A percentile compares a stretch with the other conserved stretches of the same genome.
Evolutionary conservation across 2,888 invertebrate species (phyloP).

Genomic region (Drosophila prolongata): DNA sequence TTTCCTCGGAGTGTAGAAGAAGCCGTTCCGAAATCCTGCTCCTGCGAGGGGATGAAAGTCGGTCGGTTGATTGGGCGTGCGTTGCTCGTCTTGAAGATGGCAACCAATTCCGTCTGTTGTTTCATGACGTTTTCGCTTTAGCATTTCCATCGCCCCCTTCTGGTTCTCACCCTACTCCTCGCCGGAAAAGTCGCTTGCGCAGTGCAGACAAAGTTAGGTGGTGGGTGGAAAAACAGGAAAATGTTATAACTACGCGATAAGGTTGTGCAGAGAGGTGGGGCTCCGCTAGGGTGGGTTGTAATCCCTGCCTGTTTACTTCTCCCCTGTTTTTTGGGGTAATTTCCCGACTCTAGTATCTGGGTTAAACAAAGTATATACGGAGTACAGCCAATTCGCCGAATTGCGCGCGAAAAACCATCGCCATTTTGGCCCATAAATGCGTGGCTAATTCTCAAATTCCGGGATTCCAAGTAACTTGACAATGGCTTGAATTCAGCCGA

Average conservation of each 20-base stretch:
- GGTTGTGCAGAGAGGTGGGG: conserved; percentile 41
- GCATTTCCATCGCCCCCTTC: conserved; percentile 7
- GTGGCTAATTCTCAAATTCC: conserved; percentile 30
- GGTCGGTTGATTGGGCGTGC: conserved; percentile 57
- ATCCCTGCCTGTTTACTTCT: conserved; percentile 14
- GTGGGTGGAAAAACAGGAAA: conserved; percentile 36
- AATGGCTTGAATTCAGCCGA: conserved; percentile 14
- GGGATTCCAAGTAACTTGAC: conserved; percentile 21
- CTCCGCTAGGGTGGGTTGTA: conserved; percentile 61
- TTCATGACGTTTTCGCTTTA: conserved; percentile 40
- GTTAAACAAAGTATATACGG: conserved; percentile 22
- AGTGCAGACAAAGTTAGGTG: conserved; percentile 15
- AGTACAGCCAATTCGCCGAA: conserved; percentile 59
- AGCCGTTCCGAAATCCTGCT: conserved; percentile 41
- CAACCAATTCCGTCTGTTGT: conserved; percentile 58
- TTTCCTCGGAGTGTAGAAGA: conserved; percentile 63
- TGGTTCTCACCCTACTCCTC: background rate
- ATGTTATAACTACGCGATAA: conserved; percentile 34
- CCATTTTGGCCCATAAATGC: conserved; percentile 56
- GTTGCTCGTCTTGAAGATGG: conserved; percentile 70
- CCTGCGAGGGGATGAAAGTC: conserved; percentile 69
- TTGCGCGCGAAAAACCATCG: conserved; percentile 51
- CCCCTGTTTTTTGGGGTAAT: conserved; percentile 5
- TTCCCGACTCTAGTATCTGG: conserved; percentile 27
- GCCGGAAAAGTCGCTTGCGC: conserved; percentile 43